Conservation (phyloP, 2,888 invertebrate species). For the Clepsis dumicolana region DNA sequence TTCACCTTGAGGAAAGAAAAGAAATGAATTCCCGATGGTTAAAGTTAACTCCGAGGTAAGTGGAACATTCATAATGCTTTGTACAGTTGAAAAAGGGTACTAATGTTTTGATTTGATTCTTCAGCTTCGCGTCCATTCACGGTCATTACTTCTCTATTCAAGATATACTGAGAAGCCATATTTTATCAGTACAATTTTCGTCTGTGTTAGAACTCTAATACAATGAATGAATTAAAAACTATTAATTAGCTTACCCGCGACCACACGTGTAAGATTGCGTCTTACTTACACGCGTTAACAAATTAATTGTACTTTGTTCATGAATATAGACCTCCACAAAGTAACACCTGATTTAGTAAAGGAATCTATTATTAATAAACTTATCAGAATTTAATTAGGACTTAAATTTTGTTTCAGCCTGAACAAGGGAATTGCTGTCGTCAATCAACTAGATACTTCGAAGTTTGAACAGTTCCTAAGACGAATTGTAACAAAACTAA, state of each 20-base stretch:
- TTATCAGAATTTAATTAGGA: too few species aligned
- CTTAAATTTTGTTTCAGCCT: constrained; percentile 65
- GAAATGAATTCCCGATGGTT: constrained; percentile 68
- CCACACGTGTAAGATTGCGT: too few species aligned
- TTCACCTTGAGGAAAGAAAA: neutral
- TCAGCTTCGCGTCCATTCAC: too few species aligned
- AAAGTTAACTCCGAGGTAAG: constrained; percentile 66
- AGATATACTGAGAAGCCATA: neutral
- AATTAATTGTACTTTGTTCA: too few species aligned
- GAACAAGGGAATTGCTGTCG: constrained; percentile 64
- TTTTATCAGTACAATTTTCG: neutral
- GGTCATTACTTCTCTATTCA: neutral
- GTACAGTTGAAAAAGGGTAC: constrained; percentile 28
- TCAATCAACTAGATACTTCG: constrained; percentile 70
- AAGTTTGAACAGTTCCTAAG: constrained; percentile 77
- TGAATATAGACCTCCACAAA: too few species aligned
- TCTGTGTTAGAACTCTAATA: neutral
- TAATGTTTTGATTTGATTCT: neutral
- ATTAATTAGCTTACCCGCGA: too few species aligned
- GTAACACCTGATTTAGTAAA: too few species aligned
- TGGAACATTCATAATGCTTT: neutral
- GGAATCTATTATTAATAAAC: too few species aligned
- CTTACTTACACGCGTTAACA: too few species aligned
- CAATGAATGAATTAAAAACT: constrained; percentile 19
- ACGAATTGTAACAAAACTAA: constrained; percentile 70